Conservation (phyloP, 2,888 invertebrate genomes). For the Drosophila stalkeri region DNA sequence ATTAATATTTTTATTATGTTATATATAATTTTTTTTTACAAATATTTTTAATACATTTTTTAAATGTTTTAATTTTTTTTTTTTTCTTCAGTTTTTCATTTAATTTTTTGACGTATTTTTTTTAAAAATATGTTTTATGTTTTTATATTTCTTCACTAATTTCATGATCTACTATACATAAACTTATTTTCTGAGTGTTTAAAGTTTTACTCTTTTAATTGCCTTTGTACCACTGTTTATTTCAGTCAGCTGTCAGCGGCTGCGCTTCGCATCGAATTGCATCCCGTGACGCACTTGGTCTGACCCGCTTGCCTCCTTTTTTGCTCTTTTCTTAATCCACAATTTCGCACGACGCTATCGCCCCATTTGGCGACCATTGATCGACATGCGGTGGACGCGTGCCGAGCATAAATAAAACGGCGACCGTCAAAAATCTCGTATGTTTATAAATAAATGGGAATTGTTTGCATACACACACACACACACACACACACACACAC, state of each 20-base stretch:
- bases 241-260: conserved; percentile 8
- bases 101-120: neutral
- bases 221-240: conserved; percentile 18
- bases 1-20: no score
- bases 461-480: conserved; percentile 26
- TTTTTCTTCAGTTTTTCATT: no score
- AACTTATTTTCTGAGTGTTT: neutral
- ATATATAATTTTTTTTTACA: no score
- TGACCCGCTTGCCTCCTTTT: conserved; percentile 43
- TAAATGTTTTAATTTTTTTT: no score
- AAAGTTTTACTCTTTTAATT: no score
- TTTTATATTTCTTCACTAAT: neutral
- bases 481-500: neutral
- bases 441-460: conserved; percentile 62
- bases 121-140: neutral
- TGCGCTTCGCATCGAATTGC: conserved; percentile 2
- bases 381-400: conserved; percentile 63
- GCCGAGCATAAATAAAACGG: conserved; percentile 45
- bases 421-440: conserved; percentile 33
- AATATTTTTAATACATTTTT: no score
- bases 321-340: neutral
- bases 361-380: conserved; percentile 25
- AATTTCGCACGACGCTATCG: neutral
- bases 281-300: conserved; percentile 56
- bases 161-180: neutral